A percentile compares a stretch with the other conserved stretches of the same genome.
phyloP scores from a whole-genome alignment of 2,888 invertebrate species.

The Melieria crassipennis region DNA sequence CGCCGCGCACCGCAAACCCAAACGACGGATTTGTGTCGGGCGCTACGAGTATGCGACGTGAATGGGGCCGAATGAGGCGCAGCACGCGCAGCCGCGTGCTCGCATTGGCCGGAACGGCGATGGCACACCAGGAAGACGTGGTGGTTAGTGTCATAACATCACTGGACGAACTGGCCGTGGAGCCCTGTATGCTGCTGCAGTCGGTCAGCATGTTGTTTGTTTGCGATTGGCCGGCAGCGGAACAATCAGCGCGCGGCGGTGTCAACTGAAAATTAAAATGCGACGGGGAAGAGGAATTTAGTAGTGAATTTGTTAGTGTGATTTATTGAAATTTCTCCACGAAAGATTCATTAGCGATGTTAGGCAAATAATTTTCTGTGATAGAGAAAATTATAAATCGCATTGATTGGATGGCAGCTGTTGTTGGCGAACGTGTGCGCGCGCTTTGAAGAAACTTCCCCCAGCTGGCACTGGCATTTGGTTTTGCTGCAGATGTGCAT shows the following conservation, averaged over 20 bases:
- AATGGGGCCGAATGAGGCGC: constrained; percentile 69
- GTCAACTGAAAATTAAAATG: constrained; percentile 1
- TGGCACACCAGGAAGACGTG: constrained; percentile 59
- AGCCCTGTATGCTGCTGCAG: constrained; percentile 64
- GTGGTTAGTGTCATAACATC: constrained; percentile 65
- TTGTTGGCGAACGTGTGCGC: too few relatives aligned
- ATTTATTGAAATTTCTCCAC: not conserved
- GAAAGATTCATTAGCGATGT: not conserved
- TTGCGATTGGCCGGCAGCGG: not conserved
- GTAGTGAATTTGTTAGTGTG: too few relatives aligned
- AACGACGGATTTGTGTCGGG: constrained; percentile 73
- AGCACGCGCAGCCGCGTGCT: constrained; percentile 70
- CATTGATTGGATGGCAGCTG: too few relatives aligned
- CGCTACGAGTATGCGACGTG: constrained; percentile 67
- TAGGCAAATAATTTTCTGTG: not conserved
- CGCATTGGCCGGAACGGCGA: constrained; percentile 49
- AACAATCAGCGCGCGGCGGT: not conserved
- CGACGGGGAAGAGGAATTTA: not conserved
- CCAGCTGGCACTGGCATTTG: too few relatives aligned
- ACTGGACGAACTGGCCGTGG: constrained; percentile 63
- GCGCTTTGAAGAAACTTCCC: too few relatives aligned
- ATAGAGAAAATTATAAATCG: too few relatives aligned
- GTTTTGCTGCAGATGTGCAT: too few relatives aligned
- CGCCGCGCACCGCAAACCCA: constrained; percentile 86
- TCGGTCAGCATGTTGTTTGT: constrained; percentile 47